These are phyloP conservation scores for Trichonephila clavipes DNA, from an alignment of 1,140 invertebrate species.

Conservation along the genomic window DNA sequence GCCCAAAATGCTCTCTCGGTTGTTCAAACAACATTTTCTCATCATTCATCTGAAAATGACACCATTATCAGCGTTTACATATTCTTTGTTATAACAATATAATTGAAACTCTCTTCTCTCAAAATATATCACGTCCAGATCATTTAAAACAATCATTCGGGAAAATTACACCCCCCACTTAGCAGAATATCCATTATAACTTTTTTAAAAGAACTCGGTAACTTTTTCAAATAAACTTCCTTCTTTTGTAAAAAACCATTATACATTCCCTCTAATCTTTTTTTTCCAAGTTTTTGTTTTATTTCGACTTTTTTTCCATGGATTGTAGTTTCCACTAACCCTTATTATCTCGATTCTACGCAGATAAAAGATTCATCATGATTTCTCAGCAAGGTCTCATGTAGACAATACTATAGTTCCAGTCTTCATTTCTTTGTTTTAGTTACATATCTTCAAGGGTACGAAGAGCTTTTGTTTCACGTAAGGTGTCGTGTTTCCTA, in stretches of 20 bases:
- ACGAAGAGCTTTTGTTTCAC: slow-evolving; percentile 67
- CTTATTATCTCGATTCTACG: slow-evolving; percentile 56
- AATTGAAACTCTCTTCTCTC: slow-evolving; percentile 50
- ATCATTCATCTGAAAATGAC: slow-evolving; percentile 53
- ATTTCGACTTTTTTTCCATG: slow-evolving; percentile 38
- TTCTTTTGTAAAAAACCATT: slow-evolving; percentile 53
- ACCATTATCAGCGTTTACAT: slow-evolving; percentile 1
- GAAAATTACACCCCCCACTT: slow-evolving; percentile 61
- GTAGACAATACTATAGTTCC: slow-evolving; percentile 34
- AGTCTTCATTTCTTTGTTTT: slow-evolving; percentile 63
- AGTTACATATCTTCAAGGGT: slow-evolving; percentile 74
- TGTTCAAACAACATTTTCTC: not conserved
- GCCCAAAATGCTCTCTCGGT: not conserved
- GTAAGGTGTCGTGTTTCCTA: slow-evolving; percentile 69
- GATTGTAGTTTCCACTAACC: slow-evolving; percentile 34
- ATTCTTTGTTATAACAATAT: slow-evolving; percentile 28
- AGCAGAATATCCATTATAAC: slow-evolving; percentile 48
- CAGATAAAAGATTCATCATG: slow-evolving; percentile 69
- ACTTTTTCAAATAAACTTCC: slow-evolving; percentile 45
- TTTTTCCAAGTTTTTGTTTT: slow-evolving; percentile 53
- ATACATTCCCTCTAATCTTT: slow-evolving; percentile 37
- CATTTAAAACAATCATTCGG: slow-evolving; percentile 71
- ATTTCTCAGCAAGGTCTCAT: slow-evolving; percentile 49
- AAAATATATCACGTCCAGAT: slow-evolving; percentile 65
- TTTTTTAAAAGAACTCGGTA: slow-evolving; percentile 33